phyloP scores from a whole-genome alignment of 2,888 invertebrate genomes.

The Andrena marginata region DNA sequence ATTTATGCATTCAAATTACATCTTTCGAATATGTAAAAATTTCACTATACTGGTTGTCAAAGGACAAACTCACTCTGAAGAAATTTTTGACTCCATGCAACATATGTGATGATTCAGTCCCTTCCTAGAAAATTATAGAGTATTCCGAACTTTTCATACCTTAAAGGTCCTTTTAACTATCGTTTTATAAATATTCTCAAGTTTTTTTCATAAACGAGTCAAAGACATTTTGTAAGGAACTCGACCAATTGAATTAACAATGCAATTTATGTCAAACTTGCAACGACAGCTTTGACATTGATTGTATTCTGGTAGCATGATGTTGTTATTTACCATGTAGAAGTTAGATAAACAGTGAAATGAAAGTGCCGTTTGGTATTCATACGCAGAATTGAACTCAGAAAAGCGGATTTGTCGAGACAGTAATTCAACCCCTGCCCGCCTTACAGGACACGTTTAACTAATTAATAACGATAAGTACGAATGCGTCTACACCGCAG shows the following conservation, averaged over 20 bases:
- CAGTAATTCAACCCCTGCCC: slow-evolving; percentile 75
- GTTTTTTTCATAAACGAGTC: background rate
- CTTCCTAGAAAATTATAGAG: no score
- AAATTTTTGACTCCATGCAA: no score
- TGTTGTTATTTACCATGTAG: slow-evolving; percentile 34
- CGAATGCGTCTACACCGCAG: slow-evolving; percentile 82
- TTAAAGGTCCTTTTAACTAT: no score
- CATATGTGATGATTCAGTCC: no score
- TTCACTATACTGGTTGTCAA: no score
- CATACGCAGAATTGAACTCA: slow-evolving; percentile 46
- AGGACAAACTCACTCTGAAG: no score
- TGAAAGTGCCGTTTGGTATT: slow-evolving; percentile 39
- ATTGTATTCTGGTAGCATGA: background rate
- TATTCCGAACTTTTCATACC: no score
- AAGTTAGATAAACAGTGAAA: slow-evolving; percentile 51
- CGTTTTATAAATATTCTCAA: no score
- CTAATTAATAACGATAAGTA: slow-evolving; percentile 83
- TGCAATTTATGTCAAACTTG: background rate
- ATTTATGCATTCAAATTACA: no score
- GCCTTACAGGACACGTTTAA: slow-evolving; percentile 70
- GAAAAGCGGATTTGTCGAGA: slow-evolving; percentile 76
- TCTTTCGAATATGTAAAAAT: no score
- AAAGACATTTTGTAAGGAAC: background rate
- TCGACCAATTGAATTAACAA: background rate
- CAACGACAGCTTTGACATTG: background rate